Conservation (phyloP, 2,797 vertebrate genomes). For the Pipistrellus nathusii region DNA sequence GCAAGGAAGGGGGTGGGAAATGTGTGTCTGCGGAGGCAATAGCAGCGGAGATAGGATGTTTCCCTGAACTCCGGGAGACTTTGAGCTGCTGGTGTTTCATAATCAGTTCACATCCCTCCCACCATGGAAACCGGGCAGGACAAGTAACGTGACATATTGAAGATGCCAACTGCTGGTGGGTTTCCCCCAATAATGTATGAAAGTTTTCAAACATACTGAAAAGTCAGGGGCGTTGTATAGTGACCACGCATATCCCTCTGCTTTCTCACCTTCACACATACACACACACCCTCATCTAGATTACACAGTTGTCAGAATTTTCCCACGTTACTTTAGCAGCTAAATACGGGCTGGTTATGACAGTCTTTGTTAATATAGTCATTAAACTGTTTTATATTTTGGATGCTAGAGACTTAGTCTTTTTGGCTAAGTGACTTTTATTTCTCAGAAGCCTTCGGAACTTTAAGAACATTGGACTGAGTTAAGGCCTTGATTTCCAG, state of each 20-base stretch:
- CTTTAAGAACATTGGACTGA: background rate
- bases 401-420: background rate
- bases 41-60: background rate
- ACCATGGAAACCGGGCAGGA: background rate
- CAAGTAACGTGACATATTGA: background rate
- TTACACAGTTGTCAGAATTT: background rate
- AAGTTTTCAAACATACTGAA: background rate
- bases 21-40: background rate
- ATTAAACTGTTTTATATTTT: background rate
- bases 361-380: background rate
- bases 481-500: background rate
- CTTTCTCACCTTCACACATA: background rate
- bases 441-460: background rate
- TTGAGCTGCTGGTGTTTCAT: background rate
- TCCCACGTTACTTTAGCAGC: background rate
- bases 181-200: background rate
- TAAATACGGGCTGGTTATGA: background rate
- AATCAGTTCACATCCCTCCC: background rate
- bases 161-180: background rate
- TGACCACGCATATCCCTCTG: background rate
- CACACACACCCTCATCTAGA: fast-evolving
- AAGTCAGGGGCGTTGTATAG: fast-evolving
- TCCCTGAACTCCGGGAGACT: background rate
- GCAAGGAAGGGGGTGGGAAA: background rate
- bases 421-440: background rate